Evolutionary conservation across 2,113 vertebrate genomes (phyloP), one percentile per base, ranked within the genome.

Genomic region (Anser brachyrhynchus): DNA sequence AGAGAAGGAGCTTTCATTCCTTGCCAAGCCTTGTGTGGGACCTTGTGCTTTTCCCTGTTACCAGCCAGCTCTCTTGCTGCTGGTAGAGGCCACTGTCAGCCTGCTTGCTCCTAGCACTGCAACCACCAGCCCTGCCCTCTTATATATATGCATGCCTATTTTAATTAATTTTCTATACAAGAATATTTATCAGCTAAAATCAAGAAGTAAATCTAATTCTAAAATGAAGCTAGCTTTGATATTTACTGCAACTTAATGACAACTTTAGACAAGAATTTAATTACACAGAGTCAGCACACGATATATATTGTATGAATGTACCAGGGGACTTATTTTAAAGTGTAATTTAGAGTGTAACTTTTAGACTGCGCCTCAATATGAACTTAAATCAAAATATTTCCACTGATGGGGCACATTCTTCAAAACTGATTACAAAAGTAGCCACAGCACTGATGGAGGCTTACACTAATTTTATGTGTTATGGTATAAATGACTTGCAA

Each of bases 341-440:
- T 54, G 59, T 86, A 80, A 88, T 88, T 87, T 88, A 74, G 80
- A 92, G 59, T 70, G 22, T 66, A 74, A 77, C 14, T 86, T 96
- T 74, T 90, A 93, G 64, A 67, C 69, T 88, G 91, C 22, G 66
- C 59, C 71, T 88, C 64, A 85, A 46, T 65, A 71, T 54, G 90
- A 94, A 57, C 72, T 72, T 95, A 96, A 96, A 97, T 97, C 84
- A 93, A 96, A 95, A 78, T 80, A 94, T 84, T 94, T 90, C 46
- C 72, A 84, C 65, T 79, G 55, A 96, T 71, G 61, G 72, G 93
- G 59, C 51, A 91, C 75, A 90, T 95, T 90, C 59, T 83, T 95
- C 82, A 91, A 87, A 95, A 87, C 77, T 95, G 94, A 87, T 89
- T 87, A 66, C 67, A 91, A 43, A 78, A 87, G 67, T 92, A 91